These are phyloP conservation scores for Tapirus indicus DNA, from an alignment of 2,797 vertebrate genomes.

Conservation along the genomic window DNA sequence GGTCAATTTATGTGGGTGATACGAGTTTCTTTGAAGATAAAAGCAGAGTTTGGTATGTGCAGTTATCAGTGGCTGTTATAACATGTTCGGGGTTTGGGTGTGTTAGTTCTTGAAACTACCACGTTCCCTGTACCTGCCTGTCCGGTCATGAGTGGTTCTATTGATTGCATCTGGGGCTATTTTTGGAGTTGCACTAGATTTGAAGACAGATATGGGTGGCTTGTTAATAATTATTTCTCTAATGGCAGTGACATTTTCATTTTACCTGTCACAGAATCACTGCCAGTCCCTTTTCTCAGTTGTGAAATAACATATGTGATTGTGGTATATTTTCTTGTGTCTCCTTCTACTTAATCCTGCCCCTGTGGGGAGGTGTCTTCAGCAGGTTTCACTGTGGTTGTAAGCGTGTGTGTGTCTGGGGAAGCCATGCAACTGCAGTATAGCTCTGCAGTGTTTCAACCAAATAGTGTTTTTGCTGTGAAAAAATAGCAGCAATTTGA, in stretches of 20 bases:
- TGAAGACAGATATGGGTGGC: neutral
- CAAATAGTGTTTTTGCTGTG: neutral
- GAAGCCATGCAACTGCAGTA: neutral
- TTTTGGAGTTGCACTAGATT: neutral
- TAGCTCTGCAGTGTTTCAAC: neutral
- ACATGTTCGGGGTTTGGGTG: constrained; percentile 11
- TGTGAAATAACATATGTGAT: neutral
- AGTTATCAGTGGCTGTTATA: neutral
- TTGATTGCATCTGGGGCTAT: constrained; percentile 5
- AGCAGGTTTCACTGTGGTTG: neutral
- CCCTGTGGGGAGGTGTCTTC: neutral
- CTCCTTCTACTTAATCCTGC: neutral
- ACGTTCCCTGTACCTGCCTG: neutral
- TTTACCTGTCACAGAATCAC: constrained; percentile 21
- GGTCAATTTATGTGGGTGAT: neutral
- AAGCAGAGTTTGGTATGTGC: neutral
- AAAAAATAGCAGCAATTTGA: neutral
- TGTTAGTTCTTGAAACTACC: constrained; percentile 33
- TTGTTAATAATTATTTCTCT: constrained; percentile 5
- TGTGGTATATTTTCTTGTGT: neutral
- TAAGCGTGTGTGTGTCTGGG: neutral
- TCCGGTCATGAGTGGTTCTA: neutral
- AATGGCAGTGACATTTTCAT: neutral
- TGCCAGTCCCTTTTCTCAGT: neutral
- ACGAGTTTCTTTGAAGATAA: constrained; percentile 65